Conservation (phyloP, 2,888 invertebrate species). For the Drosophila kambysellisi region DNA sequence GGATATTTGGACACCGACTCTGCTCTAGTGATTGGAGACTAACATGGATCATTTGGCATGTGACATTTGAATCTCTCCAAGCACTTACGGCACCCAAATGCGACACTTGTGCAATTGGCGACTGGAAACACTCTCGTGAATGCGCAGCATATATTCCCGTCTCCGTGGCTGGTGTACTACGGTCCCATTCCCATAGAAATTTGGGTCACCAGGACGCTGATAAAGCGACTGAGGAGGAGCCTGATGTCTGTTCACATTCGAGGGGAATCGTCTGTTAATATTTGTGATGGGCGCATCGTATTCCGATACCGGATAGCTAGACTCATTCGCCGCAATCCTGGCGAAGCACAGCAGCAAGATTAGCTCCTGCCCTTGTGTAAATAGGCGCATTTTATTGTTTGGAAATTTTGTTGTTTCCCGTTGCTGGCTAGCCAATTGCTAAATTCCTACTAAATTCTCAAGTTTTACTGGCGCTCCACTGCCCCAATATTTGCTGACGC, state of each 20-base stretch:
- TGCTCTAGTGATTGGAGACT: slow-evolving; percentile 50
- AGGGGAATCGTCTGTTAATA: slow-evolving; percentile 28
- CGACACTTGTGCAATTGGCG: slow-evolving; percentile 69
- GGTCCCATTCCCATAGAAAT: slow-evolving; percentile 21
- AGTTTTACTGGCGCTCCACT: slow-evolving; percentile 40
- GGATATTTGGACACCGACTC: slow-evolving; percentile 77
- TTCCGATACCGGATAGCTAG: slow-evolving; percentile 49
- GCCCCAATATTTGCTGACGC: slow-evolving; percentile 32
- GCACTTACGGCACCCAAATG: slow-evolving; percentile 83
- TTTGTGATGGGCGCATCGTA: slow-evolving; percentile 43
- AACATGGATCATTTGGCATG: not conserved
- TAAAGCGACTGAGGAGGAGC: slow-evolving; percentile 15
- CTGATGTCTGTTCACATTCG: slow-evolving; percentile 35
- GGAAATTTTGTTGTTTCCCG: slow-evolving; percentile 1
- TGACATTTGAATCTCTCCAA: not conserved
- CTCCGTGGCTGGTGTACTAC: slow-evolving; percentile 22
- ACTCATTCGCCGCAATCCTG: slow-evolving; percentile 11
- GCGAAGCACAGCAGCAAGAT: slow-evolving; percentile 29
- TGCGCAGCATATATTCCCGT: slow-evolving; percentile 49
- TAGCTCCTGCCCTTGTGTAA: slow-evolving; percentile 16
- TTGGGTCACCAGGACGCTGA: slow-evolving; percentile 38
- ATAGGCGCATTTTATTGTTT: slow-evolving; percentile 34
- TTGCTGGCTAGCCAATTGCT: slow-evolving; percentile 55
- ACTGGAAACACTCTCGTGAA: slow-evolving; percentile 45
- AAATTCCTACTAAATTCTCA: slow-evolving; percentile 58